phyloP scores from a whole-genome alignment of 2,888 invertebrate species.

The Nezara viridula region DNA sequence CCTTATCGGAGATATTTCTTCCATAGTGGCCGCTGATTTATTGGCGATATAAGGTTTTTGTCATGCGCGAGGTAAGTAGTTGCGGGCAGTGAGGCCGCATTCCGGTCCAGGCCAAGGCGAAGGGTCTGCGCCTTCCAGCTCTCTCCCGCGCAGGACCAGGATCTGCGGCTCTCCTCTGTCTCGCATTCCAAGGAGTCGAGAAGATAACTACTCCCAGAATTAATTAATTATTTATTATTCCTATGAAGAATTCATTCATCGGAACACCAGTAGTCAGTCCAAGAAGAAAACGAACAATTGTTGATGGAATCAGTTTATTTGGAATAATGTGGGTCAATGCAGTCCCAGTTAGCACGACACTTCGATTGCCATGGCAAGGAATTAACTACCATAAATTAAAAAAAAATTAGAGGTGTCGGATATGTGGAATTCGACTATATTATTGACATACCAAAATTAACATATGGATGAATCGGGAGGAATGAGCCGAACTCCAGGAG shows the following conservation, averaged over 20 bases:
- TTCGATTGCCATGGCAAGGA: too few relatives aligned
- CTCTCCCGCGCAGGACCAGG: slow-evolving; percentile 24
- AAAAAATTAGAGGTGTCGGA: too few relatives aligned
- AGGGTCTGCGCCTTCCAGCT: slow-evolving; percentile 35
- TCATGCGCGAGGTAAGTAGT: background rate
- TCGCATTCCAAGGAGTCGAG: background rate
- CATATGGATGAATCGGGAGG: too few relatives aligned
- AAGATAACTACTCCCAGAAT: background rate
- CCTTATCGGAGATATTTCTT: background rate
- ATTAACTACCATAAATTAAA: too few relatives aligned
- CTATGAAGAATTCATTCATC: background rate
- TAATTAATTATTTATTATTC: background rate
- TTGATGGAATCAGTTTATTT: too few relatives aligned
- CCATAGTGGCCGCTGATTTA: background rate
- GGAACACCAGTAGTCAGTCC: too few relatives aligned
- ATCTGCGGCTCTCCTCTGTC: background rate
- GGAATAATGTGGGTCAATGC: too few relatives aligned
- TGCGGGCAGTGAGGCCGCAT: slow-evolving; percentile 27
- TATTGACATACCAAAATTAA: too few relatives aligned
- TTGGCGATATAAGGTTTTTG: slow-evolving; percentile 33
- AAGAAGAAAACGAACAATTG: too few relatives aligned
- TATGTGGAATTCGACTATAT: too few relatives aligned
- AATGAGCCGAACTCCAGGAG: too few relatives aligned
- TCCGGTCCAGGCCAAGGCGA: slow-evolving; percentile 30
- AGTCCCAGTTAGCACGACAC: too few relatives aligned